Percentiles rank a stretch among this genome's conserved stretches.
Evolutionary conservation across 2,113 vertebrate genomes (phyloP).

Genomic region (Tringa solitaria): DNA sequence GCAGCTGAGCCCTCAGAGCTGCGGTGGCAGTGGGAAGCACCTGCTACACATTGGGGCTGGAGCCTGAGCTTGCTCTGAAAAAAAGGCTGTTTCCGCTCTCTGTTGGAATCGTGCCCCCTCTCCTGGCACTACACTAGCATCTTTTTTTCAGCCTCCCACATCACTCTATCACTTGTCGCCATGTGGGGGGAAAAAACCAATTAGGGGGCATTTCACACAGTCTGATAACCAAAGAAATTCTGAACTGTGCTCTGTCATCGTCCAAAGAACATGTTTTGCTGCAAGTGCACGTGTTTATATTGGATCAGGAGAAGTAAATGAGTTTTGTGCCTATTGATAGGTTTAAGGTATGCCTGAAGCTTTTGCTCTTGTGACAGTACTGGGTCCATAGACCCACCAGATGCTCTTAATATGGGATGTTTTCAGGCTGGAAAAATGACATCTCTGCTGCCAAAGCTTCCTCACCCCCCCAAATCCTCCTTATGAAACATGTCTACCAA

Average conservation of each 20-base stretch:
- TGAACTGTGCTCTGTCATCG: neutral
- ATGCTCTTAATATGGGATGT: neutral
- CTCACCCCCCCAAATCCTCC: neutral
- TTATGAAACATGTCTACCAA: neutral
- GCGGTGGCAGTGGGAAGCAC: neutral
- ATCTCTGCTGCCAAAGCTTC: slow-evolving; percentile 3
- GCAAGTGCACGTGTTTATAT: neutral
- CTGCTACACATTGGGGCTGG: neutral
- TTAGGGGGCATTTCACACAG: neutral
- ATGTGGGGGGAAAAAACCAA: neutral
- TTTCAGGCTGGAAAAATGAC: slow-evolving; percentile 12
- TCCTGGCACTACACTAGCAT: neutral
- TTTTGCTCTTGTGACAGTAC: neutral
- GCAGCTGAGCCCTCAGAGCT: neutral
- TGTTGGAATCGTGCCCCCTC: neutral
- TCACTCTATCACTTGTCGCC: neutral
- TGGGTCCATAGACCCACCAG: neutral
- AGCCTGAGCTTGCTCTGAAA: neutral
- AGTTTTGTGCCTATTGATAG: neutral
- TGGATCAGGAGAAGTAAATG: neutral
- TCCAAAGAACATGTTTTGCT: neutral
- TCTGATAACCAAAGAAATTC: neutral
- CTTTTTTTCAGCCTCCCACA: neutral
- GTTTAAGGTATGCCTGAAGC: neutral
- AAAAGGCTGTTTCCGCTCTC: neutral